Evolutionary conservation across 2,888 invertebrate genomes (phyloP), one percentile per base, ranked within the genome.

Genomic region (Taenaris catops): DNA sequence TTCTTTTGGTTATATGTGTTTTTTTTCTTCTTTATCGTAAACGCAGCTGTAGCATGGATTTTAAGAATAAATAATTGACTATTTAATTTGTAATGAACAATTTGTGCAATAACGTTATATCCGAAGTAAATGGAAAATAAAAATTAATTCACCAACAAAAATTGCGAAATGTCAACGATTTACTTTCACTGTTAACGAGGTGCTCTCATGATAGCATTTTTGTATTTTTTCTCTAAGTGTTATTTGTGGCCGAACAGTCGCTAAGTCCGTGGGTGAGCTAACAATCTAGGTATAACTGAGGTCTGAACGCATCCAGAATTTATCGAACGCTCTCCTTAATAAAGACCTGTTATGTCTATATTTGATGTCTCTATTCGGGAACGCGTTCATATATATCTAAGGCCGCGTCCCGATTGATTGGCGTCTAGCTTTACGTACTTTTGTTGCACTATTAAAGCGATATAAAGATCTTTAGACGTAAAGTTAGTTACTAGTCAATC

Each of bases 211-310:
- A 55, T 60, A 58, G 66, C 70, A 62, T 72, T 68, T 63, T 33
- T 34, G 38, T 34, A 31, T 41, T 42, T 39, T 58, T 58, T 61
- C 60, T 61, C 53, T 52, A 64, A 60, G 49, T 48, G 44, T 51
- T 48, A 40, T 34, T 67, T 72, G 78, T 75, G 78, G 80, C 76
- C 81, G 76, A 69, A 54, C 55, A 49, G 74, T 74, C 74, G 72
- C 76, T 59, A 63, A 58, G 69, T 70, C 72, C 66, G 63, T 63
- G 73, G 69, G 63, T 67, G 72, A 67, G 66, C 62, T 65, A 59
- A 42, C 34, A 49, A 53, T 51, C 46, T 59, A 62, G 58, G 57
- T 49, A 48, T 51, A 38, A 32, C 12, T 25, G 32, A 43, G 65
- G 76, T 51, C 51, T 60, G 76, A 45, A 44, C 67, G 60, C 48